Evolutionary conservation across 2,888 invertebrate species (phyloP).

Genomic region (Mamestra brassicae): DNA sequence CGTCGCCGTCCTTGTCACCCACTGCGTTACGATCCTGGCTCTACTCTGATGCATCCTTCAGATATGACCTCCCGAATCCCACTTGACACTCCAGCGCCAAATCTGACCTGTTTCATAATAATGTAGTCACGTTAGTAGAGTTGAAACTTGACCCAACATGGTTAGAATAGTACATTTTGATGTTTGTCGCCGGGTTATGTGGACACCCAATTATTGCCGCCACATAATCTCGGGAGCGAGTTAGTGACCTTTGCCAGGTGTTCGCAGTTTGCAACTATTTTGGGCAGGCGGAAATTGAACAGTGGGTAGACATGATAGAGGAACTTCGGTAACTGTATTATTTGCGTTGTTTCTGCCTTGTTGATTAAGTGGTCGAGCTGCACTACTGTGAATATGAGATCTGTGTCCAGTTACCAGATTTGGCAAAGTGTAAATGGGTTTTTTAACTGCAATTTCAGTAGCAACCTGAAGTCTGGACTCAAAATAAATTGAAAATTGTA

Average conservation of each 20-base stretch:
- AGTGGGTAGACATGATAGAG: neutral
- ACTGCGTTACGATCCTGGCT: neutral
- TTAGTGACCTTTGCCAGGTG: slow-evolving; percentile 11
- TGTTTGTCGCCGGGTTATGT: slow-evolving; percentile 14
- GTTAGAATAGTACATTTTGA: slow-evolving; percentile 11
- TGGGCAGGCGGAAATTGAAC: slow-evolving; percentile 37
- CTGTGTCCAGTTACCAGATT: no score
- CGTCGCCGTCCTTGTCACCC: no score
- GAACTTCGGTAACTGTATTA: neutral
- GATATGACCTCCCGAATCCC: neutral
- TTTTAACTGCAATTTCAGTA: no score
- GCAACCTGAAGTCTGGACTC: no score
- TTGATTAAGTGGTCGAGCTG: neutral
- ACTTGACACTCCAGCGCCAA: neutral
- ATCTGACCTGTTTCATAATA: neutral
- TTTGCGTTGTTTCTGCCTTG: neutral
- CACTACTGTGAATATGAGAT: no score
- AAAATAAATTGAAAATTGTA: no score
- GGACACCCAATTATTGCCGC: slow-evolving; percentile 36
- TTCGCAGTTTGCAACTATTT: slow-evolving; percentile 19
- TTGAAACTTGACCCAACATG: neutral
- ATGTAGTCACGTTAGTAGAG: slow-evolving; percentile 11
- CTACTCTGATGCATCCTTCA: neutral
- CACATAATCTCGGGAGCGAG: slow-evolving; percentile 19
- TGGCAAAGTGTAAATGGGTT: no score